Conservation (phyloP, 37 sponge, comb jelly and placozoan genomes). For the Cliona cf. orientalis region DNA sequence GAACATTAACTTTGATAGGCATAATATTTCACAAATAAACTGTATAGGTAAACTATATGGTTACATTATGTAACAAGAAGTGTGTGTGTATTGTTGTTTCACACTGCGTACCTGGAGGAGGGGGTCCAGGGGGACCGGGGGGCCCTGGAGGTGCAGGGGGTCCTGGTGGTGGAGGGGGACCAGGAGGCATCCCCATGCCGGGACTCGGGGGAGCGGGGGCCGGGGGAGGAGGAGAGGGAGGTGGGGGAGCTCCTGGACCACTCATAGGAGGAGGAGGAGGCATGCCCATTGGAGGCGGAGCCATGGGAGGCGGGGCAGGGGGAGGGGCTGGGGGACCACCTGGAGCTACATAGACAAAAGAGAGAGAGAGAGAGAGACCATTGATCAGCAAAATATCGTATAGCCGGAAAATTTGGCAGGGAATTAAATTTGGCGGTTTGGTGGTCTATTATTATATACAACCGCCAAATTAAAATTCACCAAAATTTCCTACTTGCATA, state of each 20-base stretch:
- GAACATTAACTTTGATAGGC: neutral
- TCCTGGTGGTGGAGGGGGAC: slow-evolving; percentile 13
- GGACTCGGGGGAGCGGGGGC: slow-evolving; percentile 35
- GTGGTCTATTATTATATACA: too few species aligned
- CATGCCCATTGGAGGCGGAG: slow-evolving; percentile 8
- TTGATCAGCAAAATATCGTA: too few species aligned
- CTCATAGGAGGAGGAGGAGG: neutral
- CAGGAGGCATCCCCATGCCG: slow-evolving; percentile 20
- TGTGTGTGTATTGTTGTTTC: neutral
- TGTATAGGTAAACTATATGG: neutral
- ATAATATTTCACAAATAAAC: neutral
- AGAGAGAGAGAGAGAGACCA: too few species aligned
- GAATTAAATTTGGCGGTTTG: too few species aligned
- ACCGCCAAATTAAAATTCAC: too few species aligned
- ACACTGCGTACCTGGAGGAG: slow-evolving; percentile 39
- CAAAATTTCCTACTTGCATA: too few species aligned
- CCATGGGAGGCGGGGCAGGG: slow-evolving; percentile 6
- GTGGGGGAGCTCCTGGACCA: slow-evolving; percentile 28
- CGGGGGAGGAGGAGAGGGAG: slow-evolving; percentile 60
- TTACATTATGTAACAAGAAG: neutral
- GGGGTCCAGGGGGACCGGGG: slow-evolving; percentile 36
- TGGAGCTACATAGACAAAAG: too few species aligned
- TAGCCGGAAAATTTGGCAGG: too few species aligned
- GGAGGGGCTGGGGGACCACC: slow-evolving; percentile 10
- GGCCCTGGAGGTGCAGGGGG: slow-evolving; percentile 35